Percentiles rank a stretch among this genome's conserved stretches.
phyloP scores from a whole-genome alignment of 2,888 invertebrate species.

The Diaperis boleti region DNA sequence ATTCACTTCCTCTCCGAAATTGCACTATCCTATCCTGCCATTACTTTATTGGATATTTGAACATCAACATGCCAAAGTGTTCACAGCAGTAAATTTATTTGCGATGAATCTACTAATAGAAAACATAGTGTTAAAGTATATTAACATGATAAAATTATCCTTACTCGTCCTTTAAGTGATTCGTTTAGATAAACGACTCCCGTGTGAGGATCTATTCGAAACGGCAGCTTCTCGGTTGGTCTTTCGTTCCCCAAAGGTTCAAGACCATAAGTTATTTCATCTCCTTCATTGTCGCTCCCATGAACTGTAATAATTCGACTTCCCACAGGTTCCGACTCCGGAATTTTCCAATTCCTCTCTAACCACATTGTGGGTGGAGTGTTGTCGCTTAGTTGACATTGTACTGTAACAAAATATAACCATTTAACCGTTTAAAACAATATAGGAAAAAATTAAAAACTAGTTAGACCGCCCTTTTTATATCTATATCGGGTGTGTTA shows the following conservation, averaged over 20 bases:
- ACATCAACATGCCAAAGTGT: too few relatives aligned
- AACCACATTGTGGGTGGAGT: conserved; percentile 74
- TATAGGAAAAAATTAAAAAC: too few relatives aligned
- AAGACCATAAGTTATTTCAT: conserved; percentile 75
- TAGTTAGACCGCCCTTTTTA: too few relatives aligned
- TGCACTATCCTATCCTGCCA: too few relatives aligned
- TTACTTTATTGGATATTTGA: too few relatives aligned
- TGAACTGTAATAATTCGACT: conserved; percentile 77
- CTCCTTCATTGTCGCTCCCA: conserved; percentile 75
- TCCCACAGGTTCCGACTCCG: conserved; percentile 79
- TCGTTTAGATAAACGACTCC: conserved; percentile 86
- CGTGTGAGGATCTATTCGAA: conserved; percentile 79
- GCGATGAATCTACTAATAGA: too few relatives aligned
- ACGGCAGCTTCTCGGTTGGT: conserved; percentile 72
- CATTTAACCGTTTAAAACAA: too few relatives aligned
- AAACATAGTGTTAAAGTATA: not conserved
- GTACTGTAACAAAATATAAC: conserved; percentile 45
- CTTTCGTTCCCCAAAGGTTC: conserved; percentile 68
- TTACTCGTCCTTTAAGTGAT: conserved; percentile 81
- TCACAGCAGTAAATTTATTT: too few relatives aligned
- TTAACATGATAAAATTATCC: conserved; percentile 46
- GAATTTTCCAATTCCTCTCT: conserved; percentile 79
- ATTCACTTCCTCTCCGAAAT: too few relatives aligned
- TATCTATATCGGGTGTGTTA: too few relatives aligned
- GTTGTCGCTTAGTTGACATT: conserved; percentile 51